Evolutionary conservation across 2,797 vertebrate genomes (phyloP).

Genomic region (Zalophus californianus): DNA sequence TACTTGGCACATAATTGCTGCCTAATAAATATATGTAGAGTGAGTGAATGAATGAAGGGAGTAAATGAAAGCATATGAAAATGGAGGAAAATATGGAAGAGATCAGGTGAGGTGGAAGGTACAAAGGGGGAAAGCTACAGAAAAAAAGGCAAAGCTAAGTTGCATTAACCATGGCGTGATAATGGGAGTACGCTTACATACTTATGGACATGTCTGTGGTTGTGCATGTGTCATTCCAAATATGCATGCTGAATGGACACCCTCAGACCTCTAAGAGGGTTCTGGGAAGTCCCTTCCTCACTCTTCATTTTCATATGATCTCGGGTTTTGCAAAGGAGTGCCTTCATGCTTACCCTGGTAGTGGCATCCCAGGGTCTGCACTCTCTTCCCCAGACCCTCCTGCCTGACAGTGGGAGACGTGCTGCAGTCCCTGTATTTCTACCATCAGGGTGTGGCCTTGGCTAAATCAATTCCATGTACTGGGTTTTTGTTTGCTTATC

Average conservation of each 20-base stretch:
- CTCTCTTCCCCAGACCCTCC: not conserved
- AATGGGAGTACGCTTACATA: not conserved
- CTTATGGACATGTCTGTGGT: not conserved
- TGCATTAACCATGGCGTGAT: too few species aligned
- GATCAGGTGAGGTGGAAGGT: not conserved
- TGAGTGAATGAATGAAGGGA: not conserved
- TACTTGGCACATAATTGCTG: not conserved
- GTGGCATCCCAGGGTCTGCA: not conserved
- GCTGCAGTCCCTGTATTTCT: not conserved
- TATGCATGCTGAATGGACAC: accelerated
- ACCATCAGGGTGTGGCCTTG: not conserved
- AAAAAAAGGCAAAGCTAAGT: not conserved
- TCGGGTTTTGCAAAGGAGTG: not conserved
- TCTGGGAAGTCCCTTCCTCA: not conserved
- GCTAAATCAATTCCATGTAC: not conserved
- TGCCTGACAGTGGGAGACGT: not conserved
- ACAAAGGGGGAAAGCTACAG: not conserved
- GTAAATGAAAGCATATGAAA: not conserved
- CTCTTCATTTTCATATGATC: not conserved
- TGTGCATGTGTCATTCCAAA: not conserved
- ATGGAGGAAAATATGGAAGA: not conserved
- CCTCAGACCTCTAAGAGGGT: not conserved
- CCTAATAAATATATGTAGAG: not conserved
- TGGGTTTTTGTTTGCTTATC: not conserved
- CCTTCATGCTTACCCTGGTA: not conserved